A percentile compares a stretch with the other conserved stretches of the same genome.
Evolutionary conservation across 1,140 invertebrate species (phyloP).

Genomic region (Thrips palmi): DNA sequence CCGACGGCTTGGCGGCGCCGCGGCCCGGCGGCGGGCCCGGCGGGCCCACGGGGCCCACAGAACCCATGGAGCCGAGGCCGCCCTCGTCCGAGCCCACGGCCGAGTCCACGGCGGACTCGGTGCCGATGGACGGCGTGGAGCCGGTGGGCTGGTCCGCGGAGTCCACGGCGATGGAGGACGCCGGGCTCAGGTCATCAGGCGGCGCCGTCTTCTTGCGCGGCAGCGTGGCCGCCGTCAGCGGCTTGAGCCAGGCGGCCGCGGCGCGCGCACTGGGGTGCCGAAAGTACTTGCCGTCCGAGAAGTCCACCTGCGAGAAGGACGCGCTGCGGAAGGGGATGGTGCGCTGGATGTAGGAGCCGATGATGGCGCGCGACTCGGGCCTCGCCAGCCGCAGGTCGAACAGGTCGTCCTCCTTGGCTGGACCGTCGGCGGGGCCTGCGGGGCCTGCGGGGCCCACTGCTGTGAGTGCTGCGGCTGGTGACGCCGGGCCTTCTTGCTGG

Average conservation of each 20-base stretch:
- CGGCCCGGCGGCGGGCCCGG: neutral
- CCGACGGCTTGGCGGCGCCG: neutral
- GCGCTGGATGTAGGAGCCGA: slow-evolving; percentile 35
- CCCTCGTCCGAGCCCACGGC: slow-evolving; percentile 37
- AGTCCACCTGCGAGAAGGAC: slow-evolving; percentile 68
- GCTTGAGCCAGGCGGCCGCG: slow-evolving; percentile 12
- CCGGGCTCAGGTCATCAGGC: slow-evolving; percentile 9
- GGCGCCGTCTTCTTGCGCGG: slow-evolving; percentile 19
- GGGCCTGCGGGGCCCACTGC: slow-evolving; percentile 13
- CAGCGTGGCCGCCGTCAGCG: slow-evolving; percentile 13
- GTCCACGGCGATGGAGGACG: slow-evolving; percentile 9
- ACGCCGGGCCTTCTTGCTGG: slow-evolving; percentile 16
- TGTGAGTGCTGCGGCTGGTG: slow-evolving; percentile 14
- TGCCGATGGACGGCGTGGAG: slow-evolving; percentile 22
- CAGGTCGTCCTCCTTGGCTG: slow-evolving; percentile 21
- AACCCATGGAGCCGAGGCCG: neutral
- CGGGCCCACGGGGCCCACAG: neutral
- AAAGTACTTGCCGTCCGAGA: slow-evolving; percentile 26
- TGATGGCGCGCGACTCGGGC: slow-evolving; percentile 31
- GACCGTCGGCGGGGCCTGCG: slow-evolving; percentile 20
- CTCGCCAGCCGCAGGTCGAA: slow-evolving; percentile 25
- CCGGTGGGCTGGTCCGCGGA: too few species aligned
- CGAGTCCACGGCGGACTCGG: slow-evolving; percentile 36
- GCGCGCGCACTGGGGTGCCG: slow-evolving; percentile 9
- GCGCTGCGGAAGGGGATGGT: slow-evolving; percentile 53